Base-by-base conservation (phyloP, 2,113 vertebrate species). In the Thunnus maccoyii region DNA sequence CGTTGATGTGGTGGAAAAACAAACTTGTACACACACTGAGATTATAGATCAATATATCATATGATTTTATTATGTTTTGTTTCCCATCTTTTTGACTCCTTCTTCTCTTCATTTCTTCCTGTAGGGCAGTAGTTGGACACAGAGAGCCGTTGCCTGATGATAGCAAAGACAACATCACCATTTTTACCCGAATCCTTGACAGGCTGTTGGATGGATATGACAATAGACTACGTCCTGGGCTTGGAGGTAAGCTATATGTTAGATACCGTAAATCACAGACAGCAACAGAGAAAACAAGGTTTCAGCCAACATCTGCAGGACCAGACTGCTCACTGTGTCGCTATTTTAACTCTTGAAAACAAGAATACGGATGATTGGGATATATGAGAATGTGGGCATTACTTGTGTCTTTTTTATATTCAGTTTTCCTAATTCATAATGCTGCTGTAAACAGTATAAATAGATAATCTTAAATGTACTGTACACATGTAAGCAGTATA, bases 161-260 rank as follows among this genome's bases (percentile, higher is more conserved):
- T 91, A 97, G 96, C 86, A 98, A 95, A 65, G 98, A 99, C 89
- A 99, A 99, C 92, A 99, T 98, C 93, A 99, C 98, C 72, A 99
- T 99, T 83, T 99, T 98, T 86, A 99, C 98, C 7, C 94, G 97
- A 73, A 99, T 99, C 89, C 93, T 99, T 54, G 98, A 99, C 93
- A 91, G 98, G 79, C 96, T 99, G 85, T 58, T 99, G 91, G 98
- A 99, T 60, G 98, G 98, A 36, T 99, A 99, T 1, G 98, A 99
- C 94, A 99, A 99, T 94, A 94, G 98, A 64, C 95, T 99, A 75
- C 93, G 98, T 79, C 98, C 98, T 0, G 98, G 98, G 32, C 90
- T 96, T 46, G 95, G 95, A 94, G 95, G 95, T 96, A 84, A 91
- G 87, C 25, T 52, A 3, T 10, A 9, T 55, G 16, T n/a, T 32